These are phyloP conservation scores for Prolemur simus DNA, from an alignment of 2,113 vertebrate species.

Conservation along the genomic window DNA sequence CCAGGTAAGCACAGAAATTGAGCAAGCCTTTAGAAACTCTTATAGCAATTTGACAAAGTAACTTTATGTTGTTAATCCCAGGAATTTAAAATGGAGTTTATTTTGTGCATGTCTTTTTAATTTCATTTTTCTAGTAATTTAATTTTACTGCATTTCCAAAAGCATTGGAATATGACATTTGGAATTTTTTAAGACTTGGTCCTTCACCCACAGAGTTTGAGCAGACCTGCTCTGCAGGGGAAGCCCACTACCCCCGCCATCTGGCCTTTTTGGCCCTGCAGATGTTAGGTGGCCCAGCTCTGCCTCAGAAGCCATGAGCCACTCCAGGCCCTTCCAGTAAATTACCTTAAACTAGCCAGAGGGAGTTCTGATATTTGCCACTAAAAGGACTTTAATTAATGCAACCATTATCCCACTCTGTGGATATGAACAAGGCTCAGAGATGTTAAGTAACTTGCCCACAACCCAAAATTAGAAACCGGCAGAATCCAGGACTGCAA, in stretches of 20 bases:
- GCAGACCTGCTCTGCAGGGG: accelerated
- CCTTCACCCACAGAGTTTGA: not conserved
- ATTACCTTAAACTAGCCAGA: not conserved
- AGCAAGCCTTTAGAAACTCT: not conserved
- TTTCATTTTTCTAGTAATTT: not conserved
- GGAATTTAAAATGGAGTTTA: not conserved
- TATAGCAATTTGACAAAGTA: not conserved
- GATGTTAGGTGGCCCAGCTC: not conserved
- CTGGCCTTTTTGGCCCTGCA: not conserved
- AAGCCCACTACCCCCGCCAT: not conserved
- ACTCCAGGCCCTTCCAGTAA: not conserved
- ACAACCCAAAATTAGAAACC: too few species aligned
- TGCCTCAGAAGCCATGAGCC: not conserved
- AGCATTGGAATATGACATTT: not conserved
- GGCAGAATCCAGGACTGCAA: not conserved
- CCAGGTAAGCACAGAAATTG: not conserved
- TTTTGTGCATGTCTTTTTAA: not conserved
- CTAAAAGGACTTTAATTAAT: not conserved
- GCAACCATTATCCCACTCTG: not conserved
- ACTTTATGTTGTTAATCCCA: not conserved
- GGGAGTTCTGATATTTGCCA: not conserved
- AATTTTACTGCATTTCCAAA: not conserved
- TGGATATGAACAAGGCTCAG: not conserved
- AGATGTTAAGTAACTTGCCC: not conserved
- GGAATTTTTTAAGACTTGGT: not conserved